Evolutionary conservation across 1,140 invertebrate species (phyloP).

Genomic region (Drosophila seguyi): DNA sequence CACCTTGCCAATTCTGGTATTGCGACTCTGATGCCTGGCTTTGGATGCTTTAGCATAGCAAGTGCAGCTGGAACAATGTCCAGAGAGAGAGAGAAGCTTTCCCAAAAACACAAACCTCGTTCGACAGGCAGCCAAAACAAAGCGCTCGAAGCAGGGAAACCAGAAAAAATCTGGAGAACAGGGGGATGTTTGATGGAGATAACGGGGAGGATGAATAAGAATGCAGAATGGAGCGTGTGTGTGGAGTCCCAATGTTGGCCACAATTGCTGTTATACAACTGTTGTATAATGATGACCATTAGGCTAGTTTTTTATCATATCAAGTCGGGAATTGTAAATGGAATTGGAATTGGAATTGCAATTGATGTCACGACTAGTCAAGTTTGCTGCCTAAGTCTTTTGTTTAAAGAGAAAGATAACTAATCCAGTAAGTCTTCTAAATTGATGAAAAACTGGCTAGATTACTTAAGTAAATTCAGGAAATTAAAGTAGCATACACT

Average conservation of each 20-base stretch:
- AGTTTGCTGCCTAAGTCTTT: slow-evolving; percentile 45
- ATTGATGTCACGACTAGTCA: slow-evolving; percentile 8
- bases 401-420: slow-evolving; percentile 7
- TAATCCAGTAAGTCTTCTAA: background rate
- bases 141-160: slow-evolving; percentile 26
- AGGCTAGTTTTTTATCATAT: slow-evolving; percentile 31
- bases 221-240: slow-evolving; percentile 36
- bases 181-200: slow-evolving; percentile 6
- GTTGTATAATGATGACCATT: slow-evolving; percentile 67
- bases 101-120: slow-evolving; percentile 29
- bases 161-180: slow-evolving; percentile 22
- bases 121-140: slow-evolving; percentile 39
- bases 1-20: slow-evolving; percentile 34
- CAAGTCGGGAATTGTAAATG: slow-evolving; percentile 19
- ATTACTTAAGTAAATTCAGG: background rate
- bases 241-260: slow-evolving; percentile 25
- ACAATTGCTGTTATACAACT: slow-evolving; percentile 66
- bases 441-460: background rate
- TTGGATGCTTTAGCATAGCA: slow-evolving; percentile 1
- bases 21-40: slow-evolving; percentile 1
- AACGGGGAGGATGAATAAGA: slow-evolving; percentile 13
- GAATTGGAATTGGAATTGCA: slow-evolving; percentile 4
- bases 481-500: background rate
- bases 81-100: slow-evolving; percentile 26
- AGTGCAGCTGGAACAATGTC: slow-evolving; percentile 48